Evolutionary conservation across 2,113 vertebrate species (phyloP).

Genomic region (Platysteira castanea): DNA sequence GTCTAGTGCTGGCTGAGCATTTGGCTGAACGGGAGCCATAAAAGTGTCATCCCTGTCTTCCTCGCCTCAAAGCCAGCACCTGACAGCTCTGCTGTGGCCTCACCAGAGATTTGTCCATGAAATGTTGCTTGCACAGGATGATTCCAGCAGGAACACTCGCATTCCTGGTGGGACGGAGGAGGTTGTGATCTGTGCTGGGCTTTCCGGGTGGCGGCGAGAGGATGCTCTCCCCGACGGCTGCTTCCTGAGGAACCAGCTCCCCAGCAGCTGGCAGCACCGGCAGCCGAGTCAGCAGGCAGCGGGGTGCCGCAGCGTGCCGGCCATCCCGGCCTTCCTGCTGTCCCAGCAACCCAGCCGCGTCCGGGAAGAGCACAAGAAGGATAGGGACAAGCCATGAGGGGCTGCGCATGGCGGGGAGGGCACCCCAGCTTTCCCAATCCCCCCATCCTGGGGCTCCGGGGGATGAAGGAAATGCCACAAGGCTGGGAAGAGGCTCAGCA

Average conservation of each 20-base stretch:
- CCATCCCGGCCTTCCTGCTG: background rate
- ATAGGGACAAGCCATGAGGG: rapidly evolving
- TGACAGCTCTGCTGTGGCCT: background rate
- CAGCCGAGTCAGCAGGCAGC: background rate
- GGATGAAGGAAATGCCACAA: background rate
- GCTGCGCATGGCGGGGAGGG: rapidly evolving
- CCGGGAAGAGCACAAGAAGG: background rate
- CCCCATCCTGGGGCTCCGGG: rapidly evolving
- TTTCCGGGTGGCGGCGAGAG: constrained; percentile 10
- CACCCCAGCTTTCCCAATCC: background rate
- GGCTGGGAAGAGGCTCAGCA: background rate
- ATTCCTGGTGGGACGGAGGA: background rate
- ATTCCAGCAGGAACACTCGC: background rate
- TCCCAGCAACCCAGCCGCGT: background rate
- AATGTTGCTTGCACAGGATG: rapidly evolving
- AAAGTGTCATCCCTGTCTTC: background rate
- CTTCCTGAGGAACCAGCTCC: constrained; percentile 29
- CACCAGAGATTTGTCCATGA: background rate
- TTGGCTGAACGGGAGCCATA: background rate
- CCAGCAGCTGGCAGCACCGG: background rate
- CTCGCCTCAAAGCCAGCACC: background rate
- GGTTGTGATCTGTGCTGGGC: background rate
- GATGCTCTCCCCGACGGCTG: constrained; percentile 13
- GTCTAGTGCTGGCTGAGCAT: background rate
- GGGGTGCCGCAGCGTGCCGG: background rate